Evolutionary conservation across 2,797 vertebrate genomes (phyloP).

Genomic region (Lemur catta): DNA sequence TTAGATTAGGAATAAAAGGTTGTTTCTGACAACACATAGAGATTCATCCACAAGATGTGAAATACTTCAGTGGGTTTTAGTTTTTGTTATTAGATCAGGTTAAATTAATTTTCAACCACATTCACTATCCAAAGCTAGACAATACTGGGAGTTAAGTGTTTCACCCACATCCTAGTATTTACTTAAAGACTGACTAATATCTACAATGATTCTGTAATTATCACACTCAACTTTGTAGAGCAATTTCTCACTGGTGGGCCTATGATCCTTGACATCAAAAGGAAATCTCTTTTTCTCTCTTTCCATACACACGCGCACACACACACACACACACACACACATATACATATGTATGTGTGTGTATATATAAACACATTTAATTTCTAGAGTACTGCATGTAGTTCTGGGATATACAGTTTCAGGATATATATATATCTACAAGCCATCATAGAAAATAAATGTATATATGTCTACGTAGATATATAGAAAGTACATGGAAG

Average conservation of each 20-base stretch:
- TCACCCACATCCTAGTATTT: neutral
- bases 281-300: neutral
- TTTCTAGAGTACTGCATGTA: neutral
- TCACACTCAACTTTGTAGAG: neutral
- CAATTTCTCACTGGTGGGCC: neutral
- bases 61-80: neutral
- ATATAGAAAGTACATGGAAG: neutral
- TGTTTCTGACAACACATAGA: neutral
- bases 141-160: neutral
- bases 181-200: neutral
- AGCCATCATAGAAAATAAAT: neutral
- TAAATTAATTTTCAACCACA: constrained; percentile 26
- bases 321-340: neutral
- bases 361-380: neutral
- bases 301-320: neutral
- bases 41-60: neutral
- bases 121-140: neutral
- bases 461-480: neutral
- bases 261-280: neutral
- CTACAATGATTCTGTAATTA: neutral
- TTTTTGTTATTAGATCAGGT: neutral
- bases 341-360: neutral
- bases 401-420: neutral
- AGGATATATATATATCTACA: neutral
- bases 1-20: neutral